These are phyloP conservation scores for Megaceryle alcyon DNA, from an alignment of 2,797 vertebrate species.

Conservation along the genomic window DNA sequence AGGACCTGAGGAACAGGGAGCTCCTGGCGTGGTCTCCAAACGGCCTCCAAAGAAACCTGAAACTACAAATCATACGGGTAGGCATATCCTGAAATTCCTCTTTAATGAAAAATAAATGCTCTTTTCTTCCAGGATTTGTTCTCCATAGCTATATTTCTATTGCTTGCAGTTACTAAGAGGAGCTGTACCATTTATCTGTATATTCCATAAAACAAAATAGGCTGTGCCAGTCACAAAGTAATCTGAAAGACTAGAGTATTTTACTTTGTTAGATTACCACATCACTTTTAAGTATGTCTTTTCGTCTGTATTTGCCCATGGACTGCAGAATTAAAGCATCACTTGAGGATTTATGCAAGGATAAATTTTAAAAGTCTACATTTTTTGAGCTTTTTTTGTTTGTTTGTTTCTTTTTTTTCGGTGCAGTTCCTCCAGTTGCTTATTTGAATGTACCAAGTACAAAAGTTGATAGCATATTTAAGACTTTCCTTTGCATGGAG, in stretches of 20 bases:
- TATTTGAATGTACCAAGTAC: background rate
- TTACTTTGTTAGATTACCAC: background rate
- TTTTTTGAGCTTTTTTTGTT: no score
- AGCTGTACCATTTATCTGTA: conserved; percentile 1
- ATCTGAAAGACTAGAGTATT: background rate
- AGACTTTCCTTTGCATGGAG: background rate
- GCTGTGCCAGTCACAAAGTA: background rate
- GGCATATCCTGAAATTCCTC: conserved; percentile 14
- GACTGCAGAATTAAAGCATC: background rate
- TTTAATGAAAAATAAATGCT: conserved; percentile 57
- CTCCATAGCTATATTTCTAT: background rate
- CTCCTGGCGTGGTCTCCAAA: background rate
- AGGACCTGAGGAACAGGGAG: background rate
- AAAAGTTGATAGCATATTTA: conserved; percentile 11
- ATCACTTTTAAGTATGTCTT: background rate
- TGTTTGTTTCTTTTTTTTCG: background rate
- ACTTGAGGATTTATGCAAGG: background rate
- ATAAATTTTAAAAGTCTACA: background rate
- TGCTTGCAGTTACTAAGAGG: background rate
- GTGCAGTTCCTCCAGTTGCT: background rate
- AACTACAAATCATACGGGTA: background rate
- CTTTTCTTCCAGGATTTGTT: conserved; percentile 21
- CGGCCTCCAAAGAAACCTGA: background rate
- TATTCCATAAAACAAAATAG: conserved; percentile 5
- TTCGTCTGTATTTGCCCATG: background rate